Evolutionary conservation across 2,113 vertebrate genomes (phyloP), one percentile per base, ranked within the genome.

Genomic region (Penelope pileata): DNA sequence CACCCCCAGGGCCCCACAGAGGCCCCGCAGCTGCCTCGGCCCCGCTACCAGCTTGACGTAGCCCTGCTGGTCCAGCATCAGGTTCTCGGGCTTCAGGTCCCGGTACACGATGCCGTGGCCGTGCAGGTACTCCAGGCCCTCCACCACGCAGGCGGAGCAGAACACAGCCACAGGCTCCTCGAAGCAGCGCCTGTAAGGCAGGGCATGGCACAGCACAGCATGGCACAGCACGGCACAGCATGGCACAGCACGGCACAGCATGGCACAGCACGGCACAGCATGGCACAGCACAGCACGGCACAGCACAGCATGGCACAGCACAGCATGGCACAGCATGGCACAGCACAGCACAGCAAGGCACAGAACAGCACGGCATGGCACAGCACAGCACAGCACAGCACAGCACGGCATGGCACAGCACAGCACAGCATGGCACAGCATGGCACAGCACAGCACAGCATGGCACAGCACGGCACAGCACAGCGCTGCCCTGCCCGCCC

Each of bases 51-150:
- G 96, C 95, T 98, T 98, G 86, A 98, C 19, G 8, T 98, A 99
- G 93, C 98, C 98, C 24, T 76, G 95, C 7, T 56, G 42, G 80
- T 98, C 98, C 96, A 98, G 84, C 98, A 98, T 98, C 73, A 98
- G 97, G 96, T 98, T 99, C 97, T 99, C 98, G 1, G 98, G 98
- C 86, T 98, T 98, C 45, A 99, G 97, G 97, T 99, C 98, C 47
- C 98, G 93, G 91, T 98, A 99, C 95, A 99, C 92, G 79, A 99
- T 98, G 84, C 95, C 98, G 74, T 97, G 98, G 87, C 97, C 96
- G 12, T 98, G 98, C 30, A 98, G 98, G 93, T 99, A 98, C 32
- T 98, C 97, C 8, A 97, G 98, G 29, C 98, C 98, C 93, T 98
- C 98, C 14, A 99, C 98, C 93, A 98, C 98, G 6, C 98, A 98